A percentile compares a stretch with the other conserved stretches of the same genome.
Evolutionary conservation across 1,140 invertebrate genomes (phyloP).

Genomic region (Drosophila kikkawai): DNA sequence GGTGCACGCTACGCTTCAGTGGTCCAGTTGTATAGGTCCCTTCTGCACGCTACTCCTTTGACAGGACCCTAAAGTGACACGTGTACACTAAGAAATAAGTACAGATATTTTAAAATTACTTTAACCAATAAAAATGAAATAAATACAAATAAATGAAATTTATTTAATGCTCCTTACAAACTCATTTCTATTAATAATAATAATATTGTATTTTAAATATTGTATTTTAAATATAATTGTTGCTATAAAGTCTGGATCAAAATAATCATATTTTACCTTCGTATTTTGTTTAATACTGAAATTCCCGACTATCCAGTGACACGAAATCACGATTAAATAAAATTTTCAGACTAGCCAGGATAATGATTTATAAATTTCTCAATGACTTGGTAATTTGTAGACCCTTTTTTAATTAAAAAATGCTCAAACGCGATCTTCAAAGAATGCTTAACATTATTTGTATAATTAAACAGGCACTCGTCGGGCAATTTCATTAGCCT

Average conservation of each 20-base stretch:
- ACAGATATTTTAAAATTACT: background rate
- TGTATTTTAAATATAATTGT: background rate
- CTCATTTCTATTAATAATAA: background rate
- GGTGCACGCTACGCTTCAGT: slow-evolving; percentile 47
- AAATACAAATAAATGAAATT: background rate
- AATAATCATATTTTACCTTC: background rate
- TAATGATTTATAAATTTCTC: background rate
- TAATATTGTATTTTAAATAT: too few relatives aligned
- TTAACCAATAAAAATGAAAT: background rate
- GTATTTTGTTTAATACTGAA: background rate
- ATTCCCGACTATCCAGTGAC: background rate
- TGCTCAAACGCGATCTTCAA: background rate
- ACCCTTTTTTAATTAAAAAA: slow-evolving; percentile 8
- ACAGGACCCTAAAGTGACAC: background rate
- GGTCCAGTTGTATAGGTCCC: slow-evolving; percentile 10
- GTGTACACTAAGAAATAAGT: slow-evolving; percentile 1
- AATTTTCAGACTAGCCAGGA: background rate
- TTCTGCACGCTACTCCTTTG: slow-evolving; percentile 18
- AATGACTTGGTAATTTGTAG: background rate
- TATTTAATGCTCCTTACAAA: background rate
- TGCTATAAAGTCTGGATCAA: background rate
- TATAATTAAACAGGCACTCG: slow-evolving; percentile 17
- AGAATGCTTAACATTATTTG: background rate
- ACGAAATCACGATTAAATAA: background rate
- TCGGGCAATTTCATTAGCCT: slow-evolving; percentile 60